phyloP scores from a whole-genome alignment of 1,140 invertebrate genomes.

The Dreissena polymorpha region DNA sequence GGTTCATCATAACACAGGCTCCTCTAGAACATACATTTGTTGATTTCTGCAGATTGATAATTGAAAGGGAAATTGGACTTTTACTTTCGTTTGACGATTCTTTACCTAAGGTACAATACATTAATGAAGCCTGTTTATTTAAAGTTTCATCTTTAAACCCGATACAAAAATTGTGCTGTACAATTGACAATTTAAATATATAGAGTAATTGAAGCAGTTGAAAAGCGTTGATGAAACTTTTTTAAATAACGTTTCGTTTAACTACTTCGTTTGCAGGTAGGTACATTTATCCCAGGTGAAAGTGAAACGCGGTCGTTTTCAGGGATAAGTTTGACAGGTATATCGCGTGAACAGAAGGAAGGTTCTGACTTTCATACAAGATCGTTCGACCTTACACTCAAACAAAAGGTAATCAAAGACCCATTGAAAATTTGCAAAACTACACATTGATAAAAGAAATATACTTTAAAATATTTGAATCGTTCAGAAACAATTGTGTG shows the following conservation, averaged over 20 bases:
- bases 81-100: constrained; percentile 3
- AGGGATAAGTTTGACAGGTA: no score
- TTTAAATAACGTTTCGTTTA: background rate
- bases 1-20: constrained; percentile 18
- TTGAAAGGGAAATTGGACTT: background rate
- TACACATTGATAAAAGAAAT: no score
- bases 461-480: no score
- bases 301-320: no score
- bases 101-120: background rate
- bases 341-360: no score
- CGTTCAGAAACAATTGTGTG: no score
- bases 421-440: no score
- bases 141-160: background rate
- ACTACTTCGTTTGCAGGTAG: background rate
- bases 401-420: no score
- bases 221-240: background rate
- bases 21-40: background rate
- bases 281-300: no score
- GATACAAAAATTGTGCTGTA: background rate
- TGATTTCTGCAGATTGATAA: constrained; percentile 2
- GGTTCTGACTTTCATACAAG: no score
- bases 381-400: no score
- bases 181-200: no score
- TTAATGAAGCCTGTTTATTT: background rate
- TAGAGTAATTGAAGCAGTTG: background rate